These are phyloP conservation scores for Gymnorhina tibicen DNA, from an alignment of 2,113 vertebrate species.

Conservation along the genomic window DNA sequence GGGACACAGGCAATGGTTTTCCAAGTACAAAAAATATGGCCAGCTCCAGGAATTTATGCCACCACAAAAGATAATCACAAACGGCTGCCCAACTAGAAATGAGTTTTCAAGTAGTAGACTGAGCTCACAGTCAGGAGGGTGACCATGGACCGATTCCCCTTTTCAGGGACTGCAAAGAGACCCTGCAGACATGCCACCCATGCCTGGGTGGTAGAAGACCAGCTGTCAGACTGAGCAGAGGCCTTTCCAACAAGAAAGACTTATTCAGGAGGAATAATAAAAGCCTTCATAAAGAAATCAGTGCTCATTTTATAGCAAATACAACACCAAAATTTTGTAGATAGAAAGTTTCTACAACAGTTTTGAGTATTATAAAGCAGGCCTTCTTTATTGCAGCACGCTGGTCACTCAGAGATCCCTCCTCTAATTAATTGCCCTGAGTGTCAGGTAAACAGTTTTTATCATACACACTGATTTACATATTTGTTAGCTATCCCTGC, in stretches of 20 bases:
- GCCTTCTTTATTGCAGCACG: not conserved
- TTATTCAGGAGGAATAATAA: not conserved
- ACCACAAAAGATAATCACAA: not conserved
- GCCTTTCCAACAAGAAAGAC: not conserved
- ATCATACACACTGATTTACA: not conserved
- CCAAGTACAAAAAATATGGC: not conserved
- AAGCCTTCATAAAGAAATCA: not conserved
- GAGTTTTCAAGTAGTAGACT: not conserved
- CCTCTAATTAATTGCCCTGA: not conserved
- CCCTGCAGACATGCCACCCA: too few species aligned
- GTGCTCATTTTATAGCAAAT: not conserved
- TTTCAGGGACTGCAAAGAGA: not conserved
- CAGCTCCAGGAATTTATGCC: not conserved
- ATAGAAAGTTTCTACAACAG: not conserved
- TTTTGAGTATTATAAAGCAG: not conserved
- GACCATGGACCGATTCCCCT: not conserved
- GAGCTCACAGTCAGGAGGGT: not conserved
- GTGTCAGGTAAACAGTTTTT: not conserved
- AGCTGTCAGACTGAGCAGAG: not conserved
- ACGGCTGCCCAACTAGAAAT: not conserved
- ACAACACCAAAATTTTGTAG: not conserved
- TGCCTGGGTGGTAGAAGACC: not conserved
- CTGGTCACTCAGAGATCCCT: not conserved
- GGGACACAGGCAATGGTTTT: not conserved
- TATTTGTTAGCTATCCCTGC: rapidly evolving